These are phyloP conservation scores for Lepeophtheirus nordmannii DNA, from an alignment of 2,888 invertebrate genomes.

Conservation along the genomic window DNA sequence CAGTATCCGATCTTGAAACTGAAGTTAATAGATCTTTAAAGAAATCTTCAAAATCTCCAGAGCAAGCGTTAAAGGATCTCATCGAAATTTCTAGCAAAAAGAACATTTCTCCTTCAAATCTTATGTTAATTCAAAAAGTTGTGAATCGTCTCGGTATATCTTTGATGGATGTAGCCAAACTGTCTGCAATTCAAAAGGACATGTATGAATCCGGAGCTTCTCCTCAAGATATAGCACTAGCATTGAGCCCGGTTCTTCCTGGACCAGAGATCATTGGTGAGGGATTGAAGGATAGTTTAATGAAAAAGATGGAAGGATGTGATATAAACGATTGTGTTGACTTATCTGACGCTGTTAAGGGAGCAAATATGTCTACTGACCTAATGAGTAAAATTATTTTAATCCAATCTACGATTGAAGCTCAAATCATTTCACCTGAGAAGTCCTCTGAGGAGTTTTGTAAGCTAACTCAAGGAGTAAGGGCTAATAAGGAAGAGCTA, in stretches of 20 bases:
- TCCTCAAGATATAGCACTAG: conserved; percentile 14
- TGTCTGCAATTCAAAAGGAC: conserved; percentile 6
- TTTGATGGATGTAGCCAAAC: conserved; percentile 2
- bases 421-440: conserved; percentile 12
- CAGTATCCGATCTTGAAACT: neutral
- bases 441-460: neutral
- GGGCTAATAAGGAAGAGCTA: neutral
- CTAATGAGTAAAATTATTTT: conserved; percentile 13
- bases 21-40: no score
- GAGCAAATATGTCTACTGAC: conserved; percentile 4
- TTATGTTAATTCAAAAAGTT: conserved; percentile 1
- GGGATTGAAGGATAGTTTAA: neutral
- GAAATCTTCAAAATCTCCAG: no score
- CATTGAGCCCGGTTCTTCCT: neutral
- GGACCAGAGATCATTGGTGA: neutral
- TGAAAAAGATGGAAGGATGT: neutral
- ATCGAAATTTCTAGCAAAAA: neutral
- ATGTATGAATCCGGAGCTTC: conserved; percentile 21
- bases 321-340: conserved; percentile 4
- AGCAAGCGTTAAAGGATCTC: no score
- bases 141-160: conserved; percentile 4
- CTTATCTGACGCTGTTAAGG: conserved; percentile 12
- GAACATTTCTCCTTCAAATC: neutral
- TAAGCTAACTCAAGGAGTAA: neutral
- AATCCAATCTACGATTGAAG: conserved; percentile 13